Evolutionary conservation across 2,797 vertebrate genomes (phyloP), one percentile per base, ranked within the genome.

Genomic region (Brachymystax lenok): DNA sequence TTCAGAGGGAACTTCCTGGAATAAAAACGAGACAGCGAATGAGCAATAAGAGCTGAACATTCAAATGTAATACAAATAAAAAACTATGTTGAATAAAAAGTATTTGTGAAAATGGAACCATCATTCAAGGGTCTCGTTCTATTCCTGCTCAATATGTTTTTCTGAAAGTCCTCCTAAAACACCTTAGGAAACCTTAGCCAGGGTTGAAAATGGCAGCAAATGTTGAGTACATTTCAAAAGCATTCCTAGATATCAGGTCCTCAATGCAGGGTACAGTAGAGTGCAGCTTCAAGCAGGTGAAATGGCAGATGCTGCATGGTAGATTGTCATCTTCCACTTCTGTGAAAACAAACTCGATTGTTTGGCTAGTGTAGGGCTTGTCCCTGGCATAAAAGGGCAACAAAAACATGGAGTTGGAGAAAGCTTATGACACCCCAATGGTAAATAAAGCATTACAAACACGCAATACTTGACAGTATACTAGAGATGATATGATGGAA

Each of bases 11-110:
- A 96, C 95, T 89, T 96, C 96, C 96, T 97, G 95, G 95, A 97
- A 97, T 95, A 96, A 96, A 97, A 96, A 97, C 93, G 93, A 97
- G 95, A 97, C 96, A 96, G 95, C 96, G 95, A 96, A 96, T 96
- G 95, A 96, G 95, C 96, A 95, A 96, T 95, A 96, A 94, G 96
- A 96, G 95, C 96, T 96, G 94, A 95, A 96, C 96, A 98, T 95
- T 95, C 94, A 95, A 94, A 92, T 89, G 88, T 91, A 92, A 91
- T 95, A 40, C 78, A 86, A 80, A 79, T 73, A 75, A 93, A 89
- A 71, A 78, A 75, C 82, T 75, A 77, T 75, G 71, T 52, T 77
- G 52, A 75, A 85, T 77, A 88, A 79, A 83, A 40, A 74, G 75
- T 78, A 67, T 85, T 86, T 78, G 81, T 84, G 73, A 87, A 87